Evolutionary conservation across 2,888 invertebrate species (phyloP), one percentile per base, ranked within the genome.

Genomic region (Lymantria monacha): DNA sequence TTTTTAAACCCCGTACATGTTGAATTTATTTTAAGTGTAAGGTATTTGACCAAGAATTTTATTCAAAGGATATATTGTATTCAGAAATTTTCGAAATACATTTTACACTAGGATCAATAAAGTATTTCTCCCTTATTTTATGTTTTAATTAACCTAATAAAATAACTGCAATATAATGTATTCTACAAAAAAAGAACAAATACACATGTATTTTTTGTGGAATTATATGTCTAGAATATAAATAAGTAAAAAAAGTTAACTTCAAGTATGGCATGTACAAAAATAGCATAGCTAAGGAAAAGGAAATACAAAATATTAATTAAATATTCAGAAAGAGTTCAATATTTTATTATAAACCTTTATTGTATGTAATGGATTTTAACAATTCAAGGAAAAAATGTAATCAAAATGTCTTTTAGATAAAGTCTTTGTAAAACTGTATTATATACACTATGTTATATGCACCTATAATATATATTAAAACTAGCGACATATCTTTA

Each of bases 91-190:
- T 91, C 84, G 86, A 89, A 88, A 87, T 83, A 86, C 82, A 81
- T 86, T 90, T 90, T 90, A 90, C 88, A 87, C 85, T 86, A 87
- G 83, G 83, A 89, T 91, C 90, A 90, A 91, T 91, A 89, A 91
- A 91, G 83, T 89, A 89, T 87, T 88, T 85, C 84, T 81, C 79
- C 81, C 78, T 80, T 72, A 70, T 70, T 65, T 61, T 66, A 68
- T 71, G 72, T 80, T 84, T 80, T 77, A 70, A 77, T 83, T 79
- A 59, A 63, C 65, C 62, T 63, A 46, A 50, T 49, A 40, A 30
- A n/a, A 12, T 8, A 12, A 12, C 13, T 12, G 13, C 22, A 38
- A 12, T 38, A n/a, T 38, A 12, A 12, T 12, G n/a, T 38, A 5
- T 22, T 22, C 22, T 22, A 22, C 5, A 38, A n/a, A n/a, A n/a